phyloP scores from a whole-genome alignment of 2,797 vertebrate genomes.

The Graptemys geographica region DNA sequence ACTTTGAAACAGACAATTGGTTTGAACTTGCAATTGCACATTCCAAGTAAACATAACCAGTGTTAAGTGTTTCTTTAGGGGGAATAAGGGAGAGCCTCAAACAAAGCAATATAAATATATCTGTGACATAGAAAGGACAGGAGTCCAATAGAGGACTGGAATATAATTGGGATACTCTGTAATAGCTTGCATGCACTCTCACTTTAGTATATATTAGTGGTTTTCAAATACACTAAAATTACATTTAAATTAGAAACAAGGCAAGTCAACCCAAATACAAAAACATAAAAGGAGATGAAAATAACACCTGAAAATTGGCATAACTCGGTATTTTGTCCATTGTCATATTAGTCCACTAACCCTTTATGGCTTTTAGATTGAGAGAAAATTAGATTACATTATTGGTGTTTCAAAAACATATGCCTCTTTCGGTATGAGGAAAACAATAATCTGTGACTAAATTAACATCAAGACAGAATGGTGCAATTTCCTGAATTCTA shows the following conservation, averaged over 20 bases:
- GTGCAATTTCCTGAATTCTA: neutral
- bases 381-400: neutral
- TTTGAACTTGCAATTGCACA: too few species aligned
- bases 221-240: neutral
- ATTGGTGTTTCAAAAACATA: neutral
- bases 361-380: neutral
- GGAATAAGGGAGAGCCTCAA: neutral
- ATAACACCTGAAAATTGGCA: neutral
- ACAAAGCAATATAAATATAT: neutral
- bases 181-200: neutral
- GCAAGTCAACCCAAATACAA: neutral
- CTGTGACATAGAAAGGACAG: neutral
- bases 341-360: neutral
- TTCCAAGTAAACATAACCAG: too few species aligned
- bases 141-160: neutral
- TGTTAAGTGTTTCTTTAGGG: neutral
- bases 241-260: neutral
- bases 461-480: neutral
- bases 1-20: too few species aligned
- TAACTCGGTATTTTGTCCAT: neutral
- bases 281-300: neutral
- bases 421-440: neutral
- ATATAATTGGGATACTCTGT: neutral
- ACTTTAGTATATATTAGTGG: neutral
- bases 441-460: accelerated